phyloP scores from a whole-genome alignment of 2,113 vertebrate species.

The Pelecanus crispus region DNA sequence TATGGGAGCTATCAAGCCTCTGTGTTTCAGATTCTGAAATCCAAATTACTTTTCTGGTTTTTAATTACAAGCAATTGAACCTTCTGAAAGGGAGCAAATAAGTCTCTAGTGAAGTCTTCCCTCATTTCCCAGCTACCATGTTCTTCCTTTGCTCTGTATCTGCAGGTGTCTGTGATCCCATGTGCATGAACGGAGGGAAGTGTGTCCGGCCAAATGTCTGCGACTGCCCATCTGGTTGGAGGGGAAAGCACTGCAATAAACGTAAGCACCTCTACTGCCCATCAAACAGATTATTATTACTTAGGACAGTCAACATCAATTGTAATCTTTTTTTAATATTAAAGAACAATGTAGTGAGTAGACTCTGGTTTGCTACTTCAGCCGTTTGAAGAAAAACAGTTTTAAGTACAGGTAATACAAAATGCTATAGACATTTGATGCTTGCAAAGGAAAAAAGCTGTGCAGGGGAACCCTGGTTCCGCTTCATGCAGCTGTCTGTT shows the following conservation, averaged over 20 bases:
- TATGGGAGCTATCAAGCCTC: not conserved
- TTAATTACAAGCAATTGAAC: not conserved
- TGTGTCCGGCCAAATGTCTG: slow-evolving; percentile 74
- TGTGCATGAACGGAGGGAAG: slow-evolving; percentile 77
- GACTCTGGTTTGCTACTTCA: not conserved
- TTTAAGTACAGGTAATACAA: not conserved
- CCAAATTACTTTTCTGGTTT: not conserved
- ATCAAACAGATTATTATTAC: not conserved
- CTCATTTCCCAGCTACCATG: not conserved
- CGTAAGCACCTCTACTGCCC: slow-evolving; percentile 52
- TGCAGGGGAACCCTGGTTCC: not conserved
- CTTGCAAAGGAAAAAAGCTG: not conserved
- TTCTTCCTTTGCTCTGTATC: not conserved
- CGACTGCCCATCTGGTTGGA: slow-evolving; percentile 77
- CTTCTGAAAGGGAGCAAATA: not conserved
- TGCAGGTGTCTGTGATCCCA: slow-evolving; percentile 80
- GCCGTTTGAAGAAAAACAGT: not conserved
- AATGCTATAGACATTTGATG: not conserved
- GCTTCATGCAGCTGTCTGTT: slow-evolving; percentile 11
- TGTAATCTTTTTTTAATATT: not conserved
- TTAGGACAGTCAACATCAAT: not conserved
- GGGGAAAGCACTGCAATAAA: slow-evolving; percentile 69
- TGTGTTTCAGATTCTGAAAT: not conserved
- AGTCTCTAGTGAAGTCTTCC: not conserved
- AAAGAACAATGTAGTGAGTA: not conserved